Base-by-base conservation (phyloP, 1,140 invertebrate genomes). In the Amphibalanus amphitrite region DNA sequence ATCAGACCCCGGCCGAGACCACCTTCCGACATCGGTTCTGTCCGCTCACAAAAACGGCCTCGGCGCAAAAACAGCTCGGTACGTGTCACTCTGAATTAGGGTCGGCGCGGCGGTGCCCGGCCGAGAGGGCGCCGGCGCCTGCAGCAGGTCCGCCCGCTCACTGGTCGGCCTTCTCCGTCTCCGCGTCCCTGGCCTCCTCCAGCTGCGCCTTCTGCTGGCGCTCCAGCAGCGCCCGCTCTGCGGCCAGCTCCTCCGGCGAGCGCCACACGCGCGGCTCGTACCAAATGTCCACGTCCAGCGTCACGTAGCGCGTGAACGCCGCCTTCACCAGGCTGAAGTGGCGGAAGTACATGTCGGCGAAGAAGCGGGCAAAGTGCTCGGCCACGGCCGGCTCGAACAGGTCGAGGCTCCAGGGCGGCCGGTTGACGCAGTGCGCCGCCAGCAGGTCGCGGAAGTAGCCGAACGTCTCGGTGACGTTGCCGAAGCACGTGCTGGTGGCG, bases 291-390 rank as follows among this genome's bases (percentile, higher is more conserved):
- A 59, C 47, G 47, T 59, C 47, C 47, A 59, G 47, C 47, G 47
- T 59, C 47, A 59, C 47, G 47, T 59, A 59, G 10, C 10, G 47
- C 47, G 47, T 59, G 20, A 59, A 59, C 13, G 47, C 47, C 47
- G 47, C 47, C 47, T 59, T 59, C 47, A 59, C 47, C 47, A 59
- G 47, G 47, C 47, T 59, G 47, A 59, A 13, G 47, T 59, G 47
- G 47, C 47, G 47, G 47, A 59, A 59, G 47, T 59, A 59, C 47
- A 59, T 59, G 47, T 59, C 47, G 47, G 47, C 47, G 47, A 59
- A 59, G 47, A 59, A 59, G 47, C 47, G 47, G 6, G 47, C 47
- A 23, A 59, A 59, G 47, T 59, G 47, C 47, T 59, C 47, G 47
- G 47, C 47, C 10, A 20, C 47, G 47, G 10, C 47, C 47, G 47